Percentiles rank a stretch among this genome's conserved stretches.
Evolutionary conservation across 2,113 vertebrate genomes (phyloP).

Genomic region (Haemorhous mexicanus): DNA sequence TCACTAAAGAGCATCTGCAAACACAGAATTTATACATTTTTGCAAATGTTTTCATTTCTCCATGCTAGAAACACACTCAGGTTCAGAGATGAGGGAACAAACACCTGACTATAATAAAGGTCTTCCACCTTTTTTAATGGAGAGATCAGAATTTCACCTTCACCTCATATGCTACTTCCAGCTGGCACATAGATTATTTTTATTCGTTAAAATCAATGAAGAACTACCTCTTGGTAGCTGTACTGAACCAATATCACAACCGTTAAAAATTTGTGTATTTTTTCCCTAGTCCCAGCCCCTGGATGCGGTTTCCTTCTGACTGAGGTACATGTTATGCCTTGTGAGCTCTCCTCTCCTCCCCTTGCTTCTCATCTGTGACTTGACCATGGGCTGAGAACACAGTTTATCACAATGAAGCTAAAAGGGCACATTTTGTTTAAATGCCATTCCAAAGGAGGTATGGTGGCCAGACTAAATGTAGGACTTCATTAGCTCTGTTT

Average conservation of each 20-base stretch:
- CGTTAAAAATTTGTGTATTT: not conserved
- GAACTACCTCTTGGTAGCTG: not conserved
- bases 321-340: not conserved
- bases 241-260: not conserved
- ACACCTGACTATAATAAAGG: not conserved
- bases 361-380: not conserved
- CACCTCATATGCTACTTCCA: fast-evolving
- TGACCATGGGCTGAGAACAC: not conserved
- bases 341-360: not conserved
- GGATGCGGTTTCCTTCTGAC: not conserved
- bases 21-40: not conserved
- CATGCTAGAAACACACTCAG: not conserved
- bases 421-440: not conserved
- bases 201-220: not conserved
- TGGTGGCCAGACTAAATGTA: not conserved
- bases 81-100: not conserved
- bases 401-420: not conserved
- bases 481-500: not conserved
- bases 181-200: not conserved
- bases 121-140: not conserved
- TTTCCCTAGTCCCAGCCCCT: not conserved
- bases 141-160: not conserved
- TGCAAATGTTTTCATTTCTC: not conserved
- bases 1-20: not conserved
- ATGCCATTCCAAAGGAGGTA: not conserved